Evolutionary conservation across 2,797 vertebrate species (phyloP), one percentile per base, ranked within the genome.

Genomic region (Acanthopagrus latus): DNA sequence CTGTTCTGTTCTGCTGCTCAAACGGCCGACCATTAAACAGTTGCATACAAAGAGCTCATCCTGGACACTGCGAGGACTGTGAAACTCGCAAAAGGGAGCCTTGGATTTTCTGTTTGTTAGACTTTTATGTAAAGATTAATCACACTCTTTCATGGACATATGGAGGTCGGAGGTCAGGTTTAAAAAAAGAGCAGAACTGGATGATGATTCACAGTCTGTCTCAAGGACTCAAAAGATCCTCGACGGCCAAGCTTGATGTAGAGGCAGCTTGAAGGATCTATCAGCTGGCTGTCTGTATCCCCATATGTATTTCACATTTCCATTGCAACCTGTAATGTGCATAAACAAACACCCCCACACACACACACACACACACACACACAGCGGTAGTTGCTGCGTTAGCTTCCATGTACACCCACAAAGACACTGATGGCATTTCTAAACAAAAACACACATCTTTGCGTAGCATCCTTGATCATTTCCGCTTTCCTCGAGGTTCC

Each of bases 121-220:
- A 41, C 14, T 1, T 68, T 5, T 41, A 6, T 58, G 11, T 2
- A 7, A 29, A 43, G n/a, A 23, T 18, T 55, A 41, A 18, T 33
- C 59, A 18, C 18, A 11, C 47, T 43, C 11, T 16, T 71, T 4
- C 41, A 2, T 52, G 48, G 54, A 43, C n/a, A 74, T 23, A 43
- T 21, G 3, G 67, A 65, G 68, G 51, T 60, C 66, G 81, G 60
- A 62, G 68, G 59, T 80, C 66, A 71, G 57, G 21, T 3, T 50
- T 25, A 48, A 69, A 18, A 27, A 27, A 68, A 59, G 5, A 14
- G 14, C 12, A 5, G 18, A 25, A 14, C 7, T 17, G 8, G 13
- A 33, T 2, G 27, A 63, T 46, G 0, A 44, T 43, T 67, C 2
- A 0, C 1, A 0, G 23, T 64, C n/a, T 47, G 0, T 20, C 27